Conservation (phyloP, 1,140 invertebrate species). For the Diorhabda carinulata region DNA sequence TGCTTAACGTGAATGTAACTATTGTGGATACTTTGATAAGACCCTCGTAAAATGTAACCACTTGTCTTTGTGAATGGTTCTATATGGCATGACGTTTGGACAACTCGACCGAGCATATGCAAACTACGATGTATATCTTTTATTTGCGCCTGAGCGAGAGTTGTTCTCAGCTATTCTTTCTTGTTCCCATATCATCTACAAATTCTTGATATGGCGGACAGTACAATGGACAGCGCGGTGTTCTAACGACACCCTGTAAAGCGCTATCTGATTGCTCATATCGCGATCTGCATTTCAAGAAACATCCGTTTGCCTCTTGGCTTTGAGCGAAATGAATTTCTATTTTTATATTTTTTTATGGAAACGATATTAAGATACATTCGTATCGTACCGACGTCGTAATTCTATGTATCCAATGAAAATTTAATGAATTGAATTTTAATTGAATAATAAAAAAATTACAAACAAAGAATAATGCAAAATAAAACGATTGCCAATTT, state of each 20-base stretch:
- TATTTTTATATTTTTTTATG: background rate
- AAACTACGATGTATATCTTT: constrained; percentile 35
- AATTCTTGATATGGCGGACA: constrained; percentile 38
- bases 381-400: too few species aligned
- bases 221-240: constrained; percentile 38
- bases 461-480: too few species aligned
- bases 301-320: constrained; percentile 25
- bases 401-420: too few species aligned
- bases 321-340: background rate
- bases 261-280: constrained; percentile 37
- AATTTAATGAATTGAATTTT: too few species aligned
- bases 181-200: constrained; percentile 38
- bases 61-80: constrained; percentile 10
- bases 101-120: constrained; percentile 29
- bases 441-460: too few species aligned
- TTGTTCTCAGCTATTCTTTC: constrained; percentile 37
- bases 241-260: constrained; percentile 38
- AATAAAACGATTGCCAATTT: too few species aligned
- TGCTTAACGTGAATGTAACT: too few species aligned
- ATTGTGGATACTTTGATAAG: too few species aligned
- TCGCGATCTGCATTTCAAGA: constrained; percentile 34
- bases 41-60: background rate
- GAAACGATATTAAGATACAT: too few species aligned
- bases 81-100: constrained; percentile 22
- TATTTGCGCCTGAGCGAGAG: constrained; percentile 32